Conservation (phyloP, 2,797 vertebrate species). For the Synanceia verrucosa region DNA sequence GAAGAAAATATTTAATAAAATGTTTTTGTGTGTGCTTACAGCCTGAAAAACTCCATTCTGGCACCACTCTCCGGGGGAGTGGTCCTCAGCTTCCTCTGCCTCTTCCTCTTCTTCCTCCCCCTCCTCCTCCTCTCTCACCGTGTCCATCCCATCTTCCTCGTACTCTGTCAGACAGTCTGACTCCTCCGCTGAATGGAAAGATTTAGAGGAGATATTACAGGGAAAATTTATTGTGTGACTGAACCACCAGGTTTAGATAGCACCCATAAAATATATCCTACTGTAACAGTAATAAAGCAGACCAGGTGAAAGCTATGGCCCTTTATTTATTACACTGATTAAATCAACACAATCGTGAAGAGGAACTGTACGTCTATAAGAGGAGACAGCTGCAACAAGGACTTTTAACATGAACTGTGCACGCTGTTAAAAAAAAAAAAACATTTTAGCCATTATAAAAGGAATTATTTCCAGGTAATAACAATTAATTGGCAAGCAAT, state of each 20-base stretch:
- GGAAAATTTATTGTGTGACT: slow-evolving; percentile 29
- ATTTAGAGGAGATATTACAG: slow-evolving; percentile 49
- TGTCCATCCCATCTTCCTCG: slow-evolving; percentile 90
- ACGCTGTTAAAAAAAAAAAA: not conserved
- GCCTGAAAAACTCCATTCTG: slow-evolving; percentile 81
- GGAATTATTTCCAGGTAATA: not conserved
- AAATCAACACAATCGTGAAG: slow-evolving; percentile 7
- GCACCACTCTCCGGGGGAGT: slow-evolving; percentile 80
- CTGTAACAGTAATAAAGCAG: slow-evolving; percentile 25
- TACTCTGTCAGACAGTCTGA: slow-evolving; percentile 93
- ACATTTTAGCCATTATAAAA: not conserved
- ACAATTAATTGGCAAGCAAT: not conserved
- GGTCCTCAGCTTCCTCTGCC: slow-evolving; percentile 82
- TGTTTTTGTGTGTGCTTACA: slow-evolving; percentile 66
- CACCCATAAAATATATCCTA: slow-evolving; percentile 35
- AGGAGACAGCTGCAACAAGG: not conserved
- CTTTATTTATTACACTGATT: slow-evolving; percentile 35
- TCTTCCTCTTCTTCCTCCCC: slow-evolving; percentile 85
- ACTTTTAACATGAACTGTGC: not conserved
- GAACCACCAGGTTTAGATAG: not conserved
- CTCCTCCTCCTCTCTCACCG: slow-evolving; percentile 86
- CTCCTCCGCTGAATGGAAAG: slow-evolving; percentile 82
- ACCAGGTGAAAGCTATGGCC: not conserved
- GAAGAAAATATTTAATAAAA: not conserved
- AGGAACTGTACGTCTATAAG: not conserved